Evolutionary conservation across 2,888 invertebrate genomes (phyloP).

Genomic region (Meiosimyza decipiens): DNA sequence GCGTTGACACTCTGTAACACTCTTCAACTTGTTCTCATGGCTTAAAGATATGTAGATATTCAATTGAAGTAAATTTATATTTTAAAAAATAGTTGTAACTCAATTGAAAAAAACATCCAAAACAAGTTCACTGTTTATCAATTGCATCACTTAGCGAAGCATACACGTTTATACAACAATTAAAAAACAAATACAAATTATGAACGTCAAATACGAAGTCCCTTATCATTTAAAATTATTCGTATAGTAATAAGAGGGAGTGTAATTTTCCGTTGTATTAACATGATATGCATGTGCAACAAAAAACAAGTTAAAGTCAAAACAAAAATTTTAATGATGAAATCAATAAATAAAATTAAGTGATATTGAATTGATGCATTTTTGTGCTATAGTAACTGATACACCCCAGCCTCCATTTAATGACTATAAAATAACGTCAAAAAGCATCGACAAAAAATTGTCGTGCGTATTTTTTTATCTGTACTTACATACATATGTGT

Average conservation of each 20-base stretch:
- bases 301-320: not conserved
- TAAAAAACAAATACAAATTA: too few species aligned
- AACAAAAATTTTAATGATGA: slow-evolving; percentile 8
- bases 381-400: not conserved
- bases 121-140: too few species aligned
- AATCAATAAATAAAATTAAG: slow-evolving; percentile 10
- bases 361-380: not conserved
- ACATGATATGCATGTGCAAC: not conserved
- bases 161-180: too few species aligned
- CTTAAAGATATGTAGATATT: too few species aligned
- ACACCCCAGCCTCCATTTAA: slow-evolving; percentile 3
- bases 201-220: too few species aligned
- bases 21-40: too few species aligned
- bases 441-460: not conserved
- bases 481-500: not conserved
- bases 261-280: slow-evolving; percentile 10
- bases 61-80: too few species aligned
- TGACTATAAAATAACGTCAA: not conserved
- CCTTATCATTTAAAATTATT: not conserved
- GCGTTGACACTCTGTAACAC: too few species aligned
- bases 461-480: not conserved
- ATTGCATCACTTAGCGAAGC: too few species aligned
- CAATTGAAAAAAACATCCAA: too few species aligned
- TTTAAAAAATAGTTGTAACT: too few species aligned
- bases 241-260: not conserved